Base-by-base conservation (phyloP, 2,797 vertebrate genomes). In the Scolopax rusticola region DNA sequence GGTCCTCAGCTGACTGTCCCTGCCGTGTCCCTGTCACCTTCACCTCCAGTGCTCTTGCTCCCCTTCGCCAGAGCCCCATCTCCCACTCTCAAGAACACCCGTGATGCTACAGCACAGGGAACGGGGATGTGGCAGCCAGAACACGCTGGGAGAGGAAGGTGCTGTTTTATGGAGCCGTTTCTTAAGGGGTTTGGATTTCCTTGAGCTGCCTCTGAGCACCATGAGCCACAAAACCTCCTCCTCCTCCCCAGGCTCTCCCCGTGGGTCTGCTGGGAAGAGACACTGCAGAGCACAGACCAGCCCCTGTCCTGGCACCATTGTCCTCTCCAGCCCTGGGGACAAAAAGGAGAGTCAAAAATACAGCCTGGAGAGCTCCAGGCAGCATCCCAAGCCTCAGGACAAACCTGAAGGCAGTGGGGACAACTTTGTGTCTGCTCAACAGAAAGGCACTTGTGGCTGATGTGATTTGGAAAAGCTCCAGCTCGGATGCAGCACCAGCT, bases 141-240 rank as follows among this genome's bases (percentile, higher is more conserved):
- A 21, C 1, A 0, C 1, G 1, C 30, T 15, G 48, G 12, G n/a
- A 70, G 30, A 30, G 38, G 53, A 38, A n/a, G 9, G 25, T 36
- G 43, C 30, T 53, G 5, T 27, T 5, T 40, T 50, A 15, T 8
- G 18, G 30, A 47, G 12, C 23, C 5, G 8, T 53, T 75, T 53
- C 43, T 41, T 20, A 33, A 12, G 15, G 24, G 24, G 4, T 15
- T 28, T 43, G 54, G 16, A 10, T 63, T 84, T 68, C 53, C 9
- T 13, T 36, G 38, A 63, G 19, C 25, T 60, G 23, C 53, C 19
- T 15, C 23, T 36, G 40, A 15, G 19, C 32, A 20, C 18, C 16
- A 8, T 3, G 21, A 77, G 32, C 45, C 53, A 5, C 28, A 12
- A 9, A 33, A 36, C 32, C 25, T 5, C 57, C 20, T 25, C 57